Conservation (phyloP, 2,113 vertebrate genomes). For the Hemibagrus wyckioides region DNA sequence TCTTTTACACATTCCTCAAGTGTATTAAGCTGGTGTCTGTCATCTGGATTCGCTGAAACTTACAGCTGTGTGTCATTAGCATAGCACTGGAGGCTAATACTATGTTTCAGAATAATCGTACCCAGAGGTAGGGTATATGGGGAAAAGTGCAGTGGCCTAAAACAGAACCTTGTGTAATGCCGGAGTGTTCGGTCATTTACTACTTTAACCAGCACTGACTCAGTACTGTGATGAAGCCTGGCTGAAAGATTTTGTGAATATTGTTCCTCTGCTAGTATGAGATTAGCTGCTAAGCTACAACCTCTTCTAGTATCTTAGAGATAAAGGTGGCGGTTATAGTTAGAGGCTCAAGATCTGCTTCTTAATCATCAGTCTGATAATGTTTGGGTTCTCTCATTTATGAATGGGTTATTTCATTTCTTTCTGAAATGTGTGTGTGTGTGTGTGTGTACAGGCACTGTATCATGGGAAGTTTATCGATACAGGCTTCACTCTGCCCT, state of each 20-base stretch:
- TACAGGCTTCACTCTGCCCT: conserved; percentile 95
- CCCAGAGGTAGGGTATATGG: not conserved
- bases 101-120: not conserved
- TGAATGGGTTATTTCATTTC: not conserved
- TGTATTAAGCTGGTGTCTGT: not conserved
- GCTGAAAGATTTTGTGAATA: no score
- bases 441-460: conserved; percentile 75
- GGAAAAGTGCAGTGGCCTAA: not conserved
- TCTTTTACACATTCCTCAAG: not conserved
- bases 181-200: not conserved
- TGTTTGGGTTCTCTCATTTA: not conserved
- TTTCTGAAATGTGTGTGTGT: not conserved
- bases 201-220: not conserved
- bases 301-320: not conserved
- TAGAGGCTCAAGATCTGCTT: not conserved
- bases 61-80: not conserved
- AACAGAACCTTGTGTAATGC: not conserved
- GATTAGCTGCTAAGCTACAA: not conserved
- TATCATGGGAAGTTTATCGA: conserved; percentile 99
- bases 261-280: not conserved
- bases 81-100: not conserved
- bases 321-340: not conserved
- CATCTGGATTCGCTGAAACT: not conserved
- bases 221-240: not conserved
- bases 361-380: not conserved